These are phyloP conservation scores for Mungos mungo DNA, from an alignment of 2,113 vertebrate species.

Conservation along the genomic window DNA sequence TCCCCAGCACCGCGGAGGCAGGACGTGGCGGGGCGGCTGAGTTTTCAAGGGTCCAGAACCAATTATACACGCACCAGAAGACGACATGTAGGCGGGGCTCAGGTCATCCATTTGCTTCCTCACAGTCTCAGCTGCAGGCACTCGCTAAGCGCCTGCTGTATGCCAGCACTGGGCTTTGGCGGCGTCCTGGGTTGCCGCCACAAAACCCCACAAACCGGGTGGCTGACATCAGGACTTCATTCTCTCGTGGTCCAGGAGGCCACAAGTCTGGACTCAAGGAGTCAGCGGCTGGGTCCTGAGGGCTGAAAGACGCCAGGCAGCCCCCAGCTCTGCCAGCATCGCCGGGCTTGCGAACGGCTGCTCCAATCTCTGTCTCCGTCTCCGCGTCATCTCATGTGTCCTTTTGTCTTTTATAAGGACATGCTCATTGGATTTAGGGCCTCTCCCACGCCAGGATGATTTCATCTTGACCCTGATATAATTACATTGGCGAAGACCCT, in stretches of 20 bases:
- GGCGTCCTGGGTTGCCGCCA: not conserved
- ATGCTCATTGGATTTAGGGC: accelerated
- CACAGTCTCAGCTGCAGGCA: accelerated
- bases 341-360: accelerated
- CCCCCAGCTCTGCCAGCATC: accelerated
- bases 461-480: not conserved
- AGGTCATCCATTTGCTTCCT: accelerated
- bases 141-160: not conserved
- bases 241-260: accelerated
- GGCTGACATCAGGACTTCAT: not conserved
- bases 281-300: not conserved
- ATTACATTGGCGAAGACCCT: not conserved
- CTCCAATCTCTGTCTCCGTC: not conserved
- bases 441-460: no score
- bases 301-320: not conserved
- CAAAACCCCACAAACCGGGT: not conserved
- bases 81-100: not conserved
- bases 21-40: not conserved
- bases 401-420: not conserved
- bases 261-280: not conserved
- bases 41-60: accelerated
- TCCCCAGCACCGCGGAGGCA: accelerated
- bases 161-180: accelerated
- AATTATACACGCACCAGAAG: not conserved
- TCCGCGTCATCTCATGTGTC: not conserved